A percentile compares a stretch with the other conserved stretches of the same genome.
These are phyloP conservation scores for Microctenopoma stevenorrisi DNA, from an alignment of 2,797 vertebrate species.

Conservation along the genomic window DNA sequence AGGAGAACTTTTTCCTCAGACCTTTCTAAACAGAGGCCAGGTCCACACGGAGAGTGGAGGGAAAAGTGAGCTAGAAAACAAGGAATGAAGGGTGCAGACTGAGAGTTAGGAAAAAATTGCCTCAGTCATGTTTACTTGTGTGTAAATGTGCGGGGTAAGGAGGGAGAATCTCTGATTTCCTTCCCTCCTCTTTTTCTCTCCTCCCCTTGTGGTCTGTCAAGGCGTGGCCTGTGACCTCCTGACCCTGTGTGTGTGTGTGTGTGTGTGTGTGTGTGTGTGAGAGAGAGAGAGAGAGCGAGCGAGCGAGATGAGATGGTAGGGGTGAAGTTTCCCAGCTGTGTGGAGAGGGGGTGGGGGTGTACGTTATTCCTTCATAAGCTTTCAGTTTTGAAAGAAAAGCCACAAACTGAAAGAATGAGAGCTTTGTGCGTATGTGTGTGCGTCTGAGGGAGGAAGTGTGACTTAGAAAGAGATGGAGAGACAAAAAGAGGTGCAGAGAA, in stretches of 20 bases:
- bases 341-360: constrained; percentile 64
- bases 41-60: constrained; percentile 10
- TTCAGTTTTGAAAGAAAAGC: constrained; percentile 80
- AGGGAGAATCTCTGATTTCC: constrained; percentile 72
- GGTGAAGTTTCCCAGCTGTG: constrained; percentile 81
- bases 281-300: constrained; percentile 32
- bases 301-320: constrained; percentile 50
- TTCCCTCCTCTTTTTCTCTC: constrained; percentile 62
- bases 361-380: constrained; percentile 67
- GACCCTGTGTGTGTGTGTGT: constrained; percentile 55
- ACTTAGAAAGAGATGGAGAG: constrained; percentile 37
- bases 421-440: constrained; percentile 77
- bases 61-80: constrained; percentile 29
- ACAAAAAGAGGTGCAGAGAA: constrained; percentile 33
- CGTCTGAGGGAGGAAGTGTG: constrained; percentile 7
- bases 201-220: constrained; percentile 64
- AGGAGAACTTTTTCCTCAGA: constrained; percentile 11
- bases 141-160: constrained; percentile 69
- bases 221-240: constrained; percentile 79
- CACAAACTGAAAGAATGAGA: constrained; percentile 81
- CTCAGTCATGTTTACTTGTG: constrained; percentile 76
- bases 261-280: constrained; percentile 38
- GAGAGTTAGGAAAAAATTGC: constrained; percentile 56
- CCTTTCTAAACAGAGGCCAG: constrained; percentile 27
- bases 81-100: constrained; percentile 25